Percentiles rank a stretch among this genome's conserved stretches.
These are phyloP conservation scores for Forbesichthys papilliferus DNA, from an alignment of 2,113 vertebrate species.

Conservation along the genomic window DNA sequence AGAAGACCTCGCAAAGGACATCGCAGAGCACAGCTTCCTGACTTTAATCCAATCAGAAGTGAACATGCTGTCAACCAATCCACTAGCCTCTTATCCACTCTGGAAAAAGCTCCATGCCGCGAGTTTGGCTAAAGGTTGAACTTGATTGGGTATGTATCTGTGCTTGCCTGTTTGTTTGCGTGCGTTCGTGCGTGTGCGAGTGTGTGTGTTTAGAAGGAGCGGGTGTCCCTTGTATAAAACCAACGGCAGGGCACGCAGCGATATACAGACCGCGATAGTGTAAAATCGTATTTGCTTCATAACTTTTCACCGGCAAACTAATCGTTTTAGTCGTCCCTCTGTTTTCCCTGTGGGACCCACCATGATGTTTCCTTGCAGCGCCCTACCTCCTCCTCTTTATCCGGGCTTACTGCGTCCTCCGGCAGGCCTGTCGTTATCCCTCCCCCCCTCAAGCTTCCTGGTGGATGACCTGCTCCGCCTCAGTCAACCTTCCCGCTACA, in stretches of 20 bases:
- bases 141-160: conserved; percentile 10
- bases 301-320: conserved; percentile 1
- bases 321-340: background rate
- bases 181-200: conserved; percentile 40
- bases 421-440: conserved; percentile 83
- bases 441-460: conserved; percentile 87
- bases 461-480: conserved; percentile 91
- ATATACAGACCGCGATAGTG: background rate
- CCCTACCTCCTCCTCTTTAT: conserved; percentile 87
- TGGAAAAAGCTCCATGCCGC: conserved; percentile 83
- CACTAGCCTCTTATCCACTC: conserved; percentile 60
- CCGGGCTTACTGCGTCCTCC: conserved; percentile 86
- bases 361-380: conserved; percentile 92
- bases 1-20: background rate
- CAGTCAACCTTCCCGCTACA: conserved; percentile 79
- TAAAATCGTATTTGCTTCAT: background rate
- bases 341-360: conserved; percentile 35
- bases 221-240: background rate
- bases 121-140: conserved; percentile 80
- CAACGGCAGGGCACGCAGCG: too few relatives aligned
- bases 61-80: conserved; percentile 83
- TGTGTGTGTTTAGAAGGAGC: background rate
- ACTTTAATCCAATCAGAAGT: conserved; percentile 89
- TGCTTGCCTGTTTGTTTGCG: background rate
- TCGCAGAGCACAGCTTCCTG: background rate